Base-by-base conservation (phyloP, 2,113 vertebrate genomes). In the Dasyornis broadbenti region DNA sequence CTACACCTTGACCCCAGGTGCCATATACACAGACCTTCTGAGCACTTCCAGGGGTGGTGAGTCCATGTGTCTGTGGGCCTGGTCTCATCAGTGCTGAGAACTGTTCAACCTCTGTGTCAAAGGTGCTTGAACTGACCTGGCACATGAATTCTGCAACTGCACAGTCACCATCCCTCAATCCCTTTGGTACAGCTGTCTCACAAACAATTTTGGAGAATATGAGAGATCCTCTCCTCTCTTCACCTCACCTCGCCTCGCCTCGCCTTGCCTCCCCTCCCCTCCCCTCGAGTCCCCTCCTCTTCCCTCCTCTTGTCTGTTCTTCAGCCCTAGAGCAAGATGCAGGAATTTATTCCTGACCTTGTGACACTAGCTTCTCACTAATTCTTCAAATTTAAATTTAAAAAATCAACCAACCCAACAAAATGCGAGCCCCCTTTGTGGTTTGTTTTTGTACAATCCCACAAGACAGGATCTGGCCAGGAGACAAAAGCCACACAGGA, bases 121-220 rank as follows among this genome's bases (percentile, higher is more conserved):
- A 70, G 24, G 26, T 56, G 21, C 17, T 61, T 68, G 63, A 80
- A 28, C 12, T 60, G 22, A 65, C n/a, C 14, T 53, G 61, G 33
- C 15, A 37, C 27, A 50, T 0, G 1, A 56, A 40, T 17, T 17
- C 37, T 68, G 2, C 33, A 47, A 10, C 3, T 66, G 24, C 24
- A 50, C 11, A 5, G n/a, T 61, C 39, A 28, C 39, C 22, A 69
- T 17, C 24, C 15, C 27, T 42, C 13, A 24, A 28, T 44, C 37
- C 39, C 31, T 50, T 37, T 44, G 27, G 6, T n/a, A 56, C 12
- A 63, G 12, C 15, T 30, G 0, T 14, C 21, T 49, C 16, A n/a
- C 37, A 61, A 47, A 47, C 47, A 47, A 23, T 73, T 57, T 70
- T 40, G 4, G 21, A 89, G 8, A 28, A 69, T 16, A 52, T 21